Percentiles rank a stretch among this genome's conserved stretches.
Evolutionary conservation across 2,888 invertebrate species (phyloP).

Genomic region (Deilephila elpenor): DNA sequence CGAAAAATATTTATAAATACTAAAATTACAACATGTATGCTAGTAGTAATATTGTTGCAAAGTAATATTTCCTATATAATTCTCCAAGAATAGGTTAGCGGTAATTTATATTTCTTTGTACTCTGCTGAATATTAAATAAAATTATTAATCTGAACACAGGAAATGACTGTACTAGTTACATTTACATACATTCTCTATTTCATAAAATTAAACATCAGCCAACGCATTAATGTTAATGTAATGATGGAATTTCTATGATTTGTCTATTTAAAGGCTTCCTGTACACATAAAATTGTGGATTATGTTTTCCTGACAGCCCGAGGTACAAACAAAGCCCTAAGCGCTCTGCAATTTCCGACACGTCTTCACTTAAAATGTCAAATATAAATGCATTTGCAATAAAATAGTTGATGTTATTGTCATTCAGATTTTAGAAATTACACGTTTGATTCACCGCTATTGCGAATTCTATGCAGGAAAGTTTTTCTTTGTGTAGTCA

Average conservation of each 20-base stretch:
- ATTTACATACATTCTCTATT: conserved; percentile 5
- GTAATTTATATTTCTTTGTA: background rate
- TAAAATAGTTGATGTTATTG: conserved; percentile 27
- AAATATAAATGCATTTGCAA: conserved; percentile 35
- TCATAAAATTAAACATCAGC: background rate
- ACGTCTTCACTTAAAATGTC: conserved; percentile 32
- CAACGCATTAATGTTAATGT: background rate
- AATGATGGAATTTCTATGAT: conserved; percentile 17
- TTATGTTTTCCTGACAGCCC: conserved; percentile 34
- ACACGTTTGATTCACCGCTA: background rate
- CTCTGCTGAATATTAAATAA: background rate
- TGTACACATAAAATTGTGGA: conserved; percentile 27
- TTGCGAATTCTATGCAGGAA: too few species aligned
- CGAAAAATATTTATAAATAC: too few species aligned
- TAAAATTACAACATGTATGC: too few species aligned
- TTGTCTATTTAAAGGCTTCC: conserved; percentile 30
- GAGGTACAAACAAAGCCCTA: conserved; percentile 32
- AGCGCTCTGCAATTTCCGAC: conserved; percentile 40
- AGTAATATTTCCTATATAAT: too few species aligned
- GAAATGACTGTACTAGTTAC: background rate
- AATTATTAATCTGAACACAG: background rate
- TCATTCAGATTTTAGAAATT: conserved; percentile 26
- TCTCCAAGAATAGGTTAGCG: too few species aligned
- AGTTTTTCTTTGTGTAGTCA: too few species aligned
- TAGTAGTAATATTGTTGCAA: too few species aligned